Conservation (phyloP, 2,888 invertebrate genomes). For the Morpho helenor region DNA sequence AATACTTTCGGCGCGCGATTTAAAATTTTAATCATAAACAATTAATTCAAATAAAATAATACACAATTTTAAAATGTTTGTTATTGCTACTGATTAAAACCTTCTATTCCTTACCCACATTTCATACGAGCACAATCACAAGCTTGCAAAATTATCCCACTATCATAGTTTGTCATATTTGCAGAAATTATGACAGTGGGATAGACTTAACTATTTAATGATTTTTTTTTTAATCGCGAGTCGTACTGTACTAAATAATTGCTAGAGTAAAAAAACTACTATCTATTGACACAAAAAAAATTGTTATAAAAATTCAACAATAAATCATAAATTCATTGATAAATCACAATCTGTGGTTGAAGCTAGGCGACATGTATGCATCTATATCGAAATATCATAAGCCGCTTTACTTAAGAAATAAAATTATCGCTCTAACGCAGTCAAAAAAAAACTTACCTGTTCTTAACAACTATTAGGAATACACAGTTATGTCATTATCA, state of each 20-base stretch:
- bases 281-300: neutral
- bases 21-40: conserved; percentile 1
- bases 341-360: conserved; percentile 12
- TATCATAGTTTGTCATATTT: no score
- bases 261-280: neutral
- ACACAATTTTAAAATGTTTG: no score
- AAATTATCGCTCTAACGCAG: conserved; percentile 18
- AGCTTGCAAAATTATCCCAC: no score
- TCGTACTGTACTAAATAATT: conserved; percentile 8
- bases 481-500: conserved; percentile 17
- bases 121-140: no score
- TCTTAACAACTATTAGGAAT: conserved; percentile 21
- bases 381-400: conserved; percentile 5
- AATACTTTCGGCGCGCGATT: conserved; percentile 9
- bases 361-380: conserved; percentile 4
- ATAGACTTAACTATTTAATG: neutral
- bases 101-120: no score
- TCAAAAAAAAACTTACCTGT: conserved; percentile 11
- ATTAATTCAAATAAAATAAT: neutral
- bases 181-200: no score
- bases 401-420: conserved; percentile 17
- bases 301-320: conserved; percentile 10
- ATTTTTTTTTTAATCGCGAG: conserved; percentile 12
- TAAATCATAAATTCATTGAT: neutral
- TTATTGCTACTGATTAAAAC: no score